These are phyloP conservation scores for Oxyteleia sp. DNA, from an alignment of 2,888 invertebrate genomes.

Conservation along the genomic window DNA sequence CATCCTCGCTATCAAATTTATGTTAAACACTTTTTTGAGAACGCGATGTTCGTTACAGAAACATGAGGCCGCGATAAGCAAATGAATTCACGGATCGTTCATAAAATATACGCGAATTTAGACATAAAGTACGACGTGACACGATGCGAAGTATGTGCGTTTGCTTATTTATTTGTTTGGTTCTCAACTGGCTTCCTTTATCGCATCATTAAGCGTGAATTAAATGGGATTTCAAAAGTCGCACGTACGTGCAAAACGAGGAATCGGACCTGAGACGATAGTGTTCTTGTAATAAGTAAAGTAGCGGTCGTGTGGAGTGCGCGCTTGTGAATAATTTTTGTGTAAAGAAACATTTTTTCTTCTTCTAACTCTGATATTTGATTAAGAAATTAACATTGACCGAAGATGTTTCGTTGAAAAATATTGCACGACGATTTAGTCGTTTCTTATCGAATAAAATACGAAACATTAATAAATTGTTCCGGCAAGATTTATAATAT, in stretches of 20 bases:
- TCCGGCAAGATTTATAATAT: no score
- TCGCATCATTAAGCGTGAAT: conserved; percentile 54
- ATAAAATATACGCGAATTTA: conserved; percentile 70
- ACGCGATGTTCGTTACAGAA: conserved; percentile 23
- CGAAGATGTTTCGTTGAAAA: no score
- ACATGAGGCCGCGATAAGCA: conserved; percentile 66
- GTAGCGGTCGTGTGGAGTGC: neutral
- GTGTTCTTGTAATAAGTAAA: conserved; percentile 1
- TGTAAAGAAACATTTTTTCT: conserved; percentile 3
- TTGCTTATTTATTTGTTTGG: conserved; percentile 58
- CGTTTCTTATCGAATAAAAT: no score
- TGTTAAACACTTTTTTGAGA: conserved; percentile 65
- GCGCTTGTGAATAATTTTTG: conserved; percentile 5
- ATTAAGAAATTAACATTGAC: no score
- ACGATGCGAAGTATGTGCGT: conserved; percentile 41
- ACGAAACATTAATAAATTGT: no score
- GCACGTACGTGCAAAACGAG: conserved; percentile 16
- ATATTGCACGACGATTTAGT: no score
- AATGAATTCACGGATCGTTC: conserved; percentile 68
- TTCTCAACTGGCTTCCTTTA: conserved; percentile 24
- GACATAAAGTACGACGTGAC: conserved; percentile 66
- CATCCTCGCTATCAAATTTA: conserved; percentile 58
- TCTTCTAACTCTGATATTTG: no score
- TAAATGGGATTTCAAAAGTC: conserved; percentile 40
- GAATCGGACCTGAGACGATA: neutral